Conservation (phyloP, 2,888 invertebrate genomes). For the Caenorhabditis panamensis region DNA sequence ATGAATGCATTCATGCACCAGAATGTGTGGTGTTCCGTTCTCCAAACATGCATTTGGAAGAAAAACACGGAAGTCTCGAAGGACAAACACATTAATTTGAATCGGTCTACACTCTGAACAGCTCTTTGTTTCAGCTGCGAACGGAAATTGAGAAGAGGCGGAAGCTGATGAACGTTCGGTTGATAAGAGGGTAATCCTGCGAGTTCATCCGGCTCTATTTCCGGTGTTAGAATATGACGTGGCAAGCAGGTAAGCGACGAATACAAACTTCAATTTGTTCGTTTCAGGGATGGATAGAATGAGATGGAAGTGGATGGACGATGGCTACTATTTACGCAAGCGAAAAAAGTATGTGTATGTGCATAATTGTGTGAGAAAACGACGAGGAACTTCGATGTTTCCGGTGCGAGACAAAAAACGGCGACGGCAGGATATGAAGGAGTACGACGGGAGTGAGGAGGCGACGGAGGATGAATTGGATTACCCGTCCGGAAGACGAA, state of each 20-base stretch:
- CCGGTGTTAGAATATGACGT: conserved; percentile 36
- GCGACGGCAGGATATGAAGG: conserved; percentile 3
- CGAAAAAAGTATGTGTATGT: conserved; percentile 7
- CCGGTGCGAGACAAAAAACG: conserved; percentile 4
- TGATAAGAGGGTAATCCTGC: not conserved
- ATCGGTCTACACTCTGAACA: too few species aligned
- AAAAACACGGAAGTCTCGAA: conserved; percentile 1
- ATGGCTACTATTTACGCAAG: conserved; percentile 4
- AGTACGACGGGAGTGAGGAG: not conserved
- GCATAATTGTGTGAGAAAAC: conserved; percentile 48
- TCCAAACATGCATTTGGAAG: not conserved
- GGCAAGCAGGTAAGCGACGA: not conserved
- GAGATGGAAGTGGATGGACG: conserved; percentile 1
- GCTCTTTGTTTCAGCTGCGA: too few species aligned
- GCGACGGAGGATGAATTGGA: conserved; percentile 24
- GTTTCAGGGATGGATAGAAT: conserved; percentile 7
- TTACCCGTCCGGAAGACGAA: conserved; percentile 25
- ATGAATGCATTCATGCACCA: too few species aligned
- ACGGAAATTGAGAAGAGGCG: not conserved
- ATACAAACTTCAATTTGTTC: not conserved
- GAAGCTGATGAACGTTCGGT: not conserved
- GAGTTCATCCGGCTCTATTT: conserved; percentile 26
- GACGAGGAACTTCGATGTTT: conserved; percentile 41
- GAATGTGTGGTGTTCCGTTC: not conserved
- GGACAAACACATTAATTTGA: conserved; percentile 2